Evolutionary conservation across 2,797 vertebrate genomes (phyloP).

Genomic region (Pygocentrus nattereri): DNA sequence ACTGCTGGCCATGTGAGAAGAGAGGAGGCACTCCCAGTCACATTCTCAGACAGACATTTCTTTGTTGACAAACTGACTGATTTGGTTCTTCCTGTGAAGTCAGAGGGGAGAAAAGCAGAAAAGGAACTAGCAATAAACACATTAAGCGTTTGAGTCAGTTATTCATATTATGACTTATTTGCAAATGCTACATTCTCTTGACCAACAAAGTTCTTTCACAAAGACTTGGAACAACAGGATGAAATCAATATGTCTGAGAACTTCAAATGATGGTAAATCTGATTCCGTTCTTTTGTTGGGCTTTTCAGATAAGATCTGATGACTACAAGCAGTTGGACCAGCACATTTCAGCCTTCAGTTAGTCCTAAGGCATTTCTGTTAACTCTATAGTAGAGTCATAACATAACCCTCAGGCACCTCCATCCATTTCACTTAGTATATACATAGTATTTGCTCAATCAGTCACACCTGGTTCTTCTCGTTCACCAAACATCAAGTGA

Average conservation of each 20-base stretch:
- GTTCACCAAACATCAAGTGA: conserved; percentile 32
- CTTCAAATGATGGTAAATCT: conserved; percentile 36
- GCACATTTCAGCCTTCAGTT: conserved; percentile 46
- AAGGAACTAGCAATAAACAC: conserved; percentile 13
- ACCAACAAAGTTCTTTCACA: conserved; percentile 6
- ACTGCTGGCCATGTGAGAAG: conserved; percentile 85
- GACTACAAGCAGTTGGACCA: conserved; percentile 36
- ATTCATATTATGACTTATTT: conserved; percentile 40
- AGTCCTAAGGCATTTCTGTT: conserved; percentile 34
- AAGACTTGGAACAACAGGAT: conserved; percentile 23
- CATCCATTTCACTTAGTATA: conserved; percentile 13
- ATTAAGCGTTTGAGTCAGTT: conserved; percentile 14
- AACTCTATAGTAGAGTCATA: conserved; percentile 38
- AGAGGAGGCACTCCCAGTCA: conserved; percentile 76
- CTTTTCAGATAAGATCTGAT: conserved; percentile 53
- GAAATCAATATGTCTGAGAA: conserved; percentile 59
- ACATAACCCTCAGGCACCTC: conserved; percentile 43
- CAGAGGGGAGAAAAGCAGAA: conserved; percentile 31
- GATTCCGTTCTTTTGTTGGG: conserved; percentile 45
- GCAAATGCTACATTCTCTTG: conserved; percentile 31
- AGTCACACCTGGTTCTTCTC: conserved; percentile 40
- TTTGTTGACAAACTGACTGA: conserved; percentile 82
- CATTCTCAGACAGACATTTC: conserved; percentile 64
- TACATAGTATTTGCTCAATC: conserved; percentile 22
- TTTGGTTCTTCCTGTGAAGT: conserved; percentile 84